A percentile compares a stretch with the other conserved stretches of the same genome.
phyloP scores from a whole-genome alignment of 2,797 vertebrate species.

The Pangasius sanitwongsei region DNA sequence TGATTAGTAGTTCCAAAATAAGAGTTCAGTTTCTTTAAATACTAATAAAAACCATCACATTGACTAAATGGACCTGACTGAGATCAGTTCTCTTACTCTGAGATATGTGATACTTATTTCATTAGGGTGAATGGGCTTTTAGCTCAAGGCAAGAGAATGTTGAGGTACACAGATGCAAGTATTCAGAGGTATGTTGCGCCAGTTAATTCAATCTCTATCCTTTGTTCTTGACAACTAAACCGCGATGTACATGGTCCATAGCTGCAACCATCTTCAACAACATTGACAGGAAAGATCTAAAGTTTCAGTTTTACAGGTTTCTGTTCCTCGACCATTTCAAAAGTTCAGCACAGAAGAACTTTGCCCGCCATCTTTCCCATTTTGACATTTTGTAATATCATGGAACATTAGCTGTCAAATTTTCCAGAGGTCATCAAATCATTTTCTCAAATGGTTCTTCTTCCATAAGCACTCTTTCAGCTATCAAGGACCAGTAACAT shows the following conservation, averaged over 20 bases:
- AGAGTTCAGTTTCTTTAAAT: background rate
- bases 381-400: constrained; percentile 43
- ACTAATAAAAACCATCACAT: constrained; percentile 6
- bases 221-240: background rate
- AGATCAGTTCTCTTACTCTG: background rate
- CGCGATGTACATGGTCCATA: too few species aligned
- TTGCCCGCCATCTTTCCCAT: constrained; percentile 15
- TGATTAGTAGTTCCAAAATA: background rate
- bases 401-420: constrained; percentile 38
- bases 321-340: background rate
- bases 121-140: constrained; percentile 20
- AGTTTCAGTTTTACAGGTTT: background rate
- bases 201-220: background rate
- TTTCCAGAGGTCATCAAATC: constrained; percentile 47
- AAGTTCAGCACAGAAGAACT: constrained; percentile 14
- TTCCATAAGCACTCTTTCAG: constrained; percentile 12
- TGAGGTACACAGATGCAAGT: constrained; percentile 22
- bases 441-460: constrained; percentile 36
- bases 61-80: background rate
- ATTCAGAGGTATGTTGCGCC: constrained; percentile 8
- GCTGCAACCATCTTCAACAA: background rate
- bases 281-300: background rate
- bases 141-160: background rate
- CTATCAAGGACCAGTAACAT: background rate
- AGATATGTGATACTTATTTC: constrained; percentile 14